Evolutionary conservation across 2,113 vertebrate genomes (phyloP), one percentile per base, ranked within the genome.

Genomic region (Coryphaenoides rupestris): DNA sequence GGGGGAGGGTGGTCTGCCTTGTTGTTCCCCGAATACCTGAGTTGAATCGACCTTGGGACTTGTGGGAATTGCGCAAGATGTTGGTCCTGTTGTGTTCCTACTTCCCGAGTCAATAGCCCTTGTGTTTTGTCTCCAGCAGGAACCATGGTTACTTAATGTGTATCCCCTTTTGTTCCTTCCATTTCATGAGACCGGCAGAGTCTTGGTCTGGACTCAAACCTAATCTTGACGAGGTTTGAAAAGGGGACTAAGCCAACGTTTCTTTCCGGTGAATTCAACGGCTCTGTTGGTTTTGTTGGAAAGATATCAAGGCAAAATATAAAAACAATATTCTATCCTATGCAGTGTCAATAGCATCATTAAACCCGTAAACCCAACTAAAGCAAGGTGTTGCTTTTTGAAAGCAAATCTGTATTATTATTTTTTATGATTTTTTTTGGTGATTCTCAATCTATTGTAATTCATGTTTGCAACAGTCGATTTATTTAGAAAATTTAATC

Each of bases 61-160:
- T 23, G 22, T 53, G 56, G 49, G 56, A 66, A 49, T 47, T 19
- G 28, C 15, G 47, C 24, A 58, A 58, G 24, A 6, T 15, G 21
- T 24, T 26, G 55, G 15, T 17, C 14, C 26, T 21, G 33, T 22
- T 47, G 2, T 58, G 10, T 49, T 46, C 47, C 12, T 15, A 26
- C 54, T 23, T 53, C 15, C 12, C 15, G 55, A 64, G 55, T 64
- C 28, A 28, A 10, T 7, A 46, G 3, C 21, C 14, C n/a, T 21
- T 23, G 26, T 63, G 40, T 64, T 56, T 45, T 23, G 62, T 64
- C 62, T 46, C n/a, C n/a, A 5, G 12, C n/a, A 28, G 33, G 33
- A 40, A 40, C 33, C 33, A 40, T 40, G 33, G 52, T 55, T 28
- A 26, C 52, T 21, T 33, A 23, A 55, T 40, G 49, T 55, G 10